Evolutionary conservation across 2,797 vertebrate species (phyloP), one percentile per base, ranked within the genome.

Genomic region (Stomatorhinus walkeri): DNA sequence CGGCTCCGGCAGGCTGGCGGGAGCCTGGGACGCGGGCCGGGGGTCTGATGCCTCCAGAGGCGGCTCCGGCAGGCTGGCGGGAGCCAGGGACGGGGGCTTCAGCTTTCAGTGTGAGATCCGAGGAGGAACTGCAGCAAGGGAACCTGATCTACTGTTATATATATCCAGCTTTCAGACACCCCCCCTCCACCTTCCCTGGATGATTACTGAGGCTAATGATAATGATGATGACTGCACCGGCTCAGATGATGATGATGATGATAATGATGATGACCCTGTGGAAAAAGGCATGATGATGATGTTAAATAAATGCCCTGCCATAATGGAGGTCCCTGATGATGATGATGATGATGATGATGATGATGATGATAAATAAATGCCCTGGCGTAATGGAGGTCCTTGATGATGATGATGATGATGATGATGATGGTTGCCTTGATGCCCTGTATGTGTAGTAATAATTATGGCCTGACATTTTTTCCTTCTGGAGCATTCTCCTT

Each of bases 141-240:
- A 91, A 92, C 85, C 49, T 52, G 90, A 87, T 14, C 92, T 89
- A 93, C 89, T 93, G 94, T 92, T 79, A 24, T 84, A 95, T 84
- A 84, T 96, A 96, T 95, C 88, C 92, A 90, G 93, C 90, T 92
- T 94, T 84, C 46, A 43, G 43, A 22, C 36, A 40, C 40, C 46
- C 46, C 79, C 43, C 28, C 94, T 94, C 93, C 91, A 79, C 72
- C 94, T 95, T 93, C 91, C 88, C 91, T 93, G 93, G 94, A 94
- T 96, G 95, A 96, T 96, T 96, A 95, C 95, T 46, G 49, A 90
- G 93, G 92, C 95, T 96, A 94, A 96, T 96, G 95, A 95, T 96
- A 93, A 96, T 96, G 95, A 96, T 96, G 95, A 96, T 96, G 95
- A 96, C 94, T 94, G 90, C 95, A 95, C 95, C 95, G 93, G 94